A percentile compares a stretch with the other conserved stretches of the same genome.
These are phyloP conservation scores for Netelia melanura DNA, from an alignment of 2,888 invertebrate genomes.

Conservation along the genomic window DNA sequence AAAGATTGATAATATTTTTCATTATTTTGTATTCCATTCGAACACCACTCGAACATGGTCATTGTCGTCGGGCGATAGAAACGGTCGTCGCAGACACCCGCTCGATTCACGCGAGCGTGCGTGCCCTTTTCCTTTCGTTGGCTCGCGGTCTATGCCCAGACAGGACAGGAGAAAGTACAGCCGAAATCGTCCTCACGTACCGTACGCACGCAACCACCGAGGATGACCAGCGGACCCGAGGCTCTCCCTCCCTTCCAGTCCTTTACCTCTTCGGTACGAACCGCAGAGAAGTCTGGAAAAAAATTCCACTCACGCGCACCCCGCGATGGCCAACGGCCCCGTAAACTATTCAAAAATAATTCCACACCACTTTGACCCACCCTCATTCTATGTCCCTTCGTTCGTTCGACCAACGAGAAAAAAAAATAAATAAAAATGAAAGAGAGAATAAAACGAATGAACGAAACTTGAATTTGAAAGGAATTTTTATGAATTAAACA, in stretches of 20 bases:
- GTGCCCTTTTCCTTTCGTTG: constrained; percentile 18
- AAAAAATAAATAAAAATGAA: no score
- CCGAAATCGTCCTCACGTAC: constrained; percentile 39
- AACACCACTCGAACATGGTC: neutral
- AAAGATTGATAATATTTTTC: neutral
- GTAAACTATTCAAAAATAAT: constrained; percentile 54
- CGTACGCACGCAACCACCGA: constrained; percentile 12
- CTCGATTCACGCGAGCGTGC: neutral
- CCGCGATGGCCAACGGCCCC: constrained; percentile 22
- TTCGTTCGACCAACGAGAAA: neutral
- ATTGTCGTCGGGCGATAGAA: neutral
- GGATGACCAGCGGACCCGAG: constrained; percentile 29
- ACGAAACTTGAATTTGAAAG: constrained; percentile 37
- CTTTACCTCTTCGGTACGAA: neutral
- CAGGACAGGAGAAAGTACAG: constrained; percentile 1
- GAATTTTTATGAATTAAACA: constrained; percentile 47
- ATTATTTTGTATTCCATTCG: neutral
- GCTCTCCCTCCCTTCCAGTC: neutral
- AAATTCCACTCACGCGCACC: constrained; percentile 59
- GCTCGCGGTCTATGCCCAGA: neutral
- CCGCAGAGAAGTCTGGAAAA: constrained; percentile 70
- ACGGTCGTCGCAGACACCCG: constrained; percentile 9
- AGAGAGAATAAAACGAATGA: constrained; percentile 6
- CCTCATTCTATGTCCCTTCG: constrained; percentile 19
- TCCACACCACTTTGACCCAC: constrained; percentile 28